A percentile compares a stretch with the other conserved stretches of the same genome.
Evolutionary conservation across 2,113 vertebrate species (phyloP).

Genomic region (Elgaria multicarinata): DNA sequence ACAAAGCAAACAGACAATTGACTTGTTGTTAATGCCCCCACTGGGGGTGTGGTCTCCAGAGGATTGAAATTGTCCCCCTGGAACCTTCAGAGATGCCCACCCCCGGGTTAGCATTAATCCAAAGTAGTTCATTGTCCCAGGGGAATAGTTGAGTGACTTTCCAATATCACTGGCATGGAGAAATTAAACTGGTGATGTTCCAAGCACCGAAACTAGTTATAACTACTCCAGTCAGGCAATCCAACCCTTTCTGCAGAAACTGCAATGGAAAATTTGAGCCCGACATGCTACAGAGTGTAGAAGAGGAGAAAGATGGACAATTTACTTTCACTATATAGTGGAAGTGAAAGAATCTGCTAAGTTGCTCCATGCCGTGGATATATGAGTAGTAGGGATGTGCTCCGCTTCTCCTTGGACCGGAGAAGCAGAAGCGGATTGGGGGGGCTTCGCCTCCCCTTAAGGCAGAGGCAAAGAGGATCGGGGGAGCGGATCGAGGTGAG

Average conservation of each 20-base stretch:
- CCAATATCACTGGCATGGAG: not conserved
- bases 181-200: not conserved
- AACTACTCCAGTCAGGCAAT: not conserved
- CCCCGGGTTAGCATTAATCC: no score
- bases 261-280: not conserved
- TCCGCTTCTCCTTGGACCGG: no score
- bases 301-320: not conserved
- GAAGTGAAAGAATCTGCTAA: not conserved
- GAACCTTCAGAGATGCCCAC: no score
- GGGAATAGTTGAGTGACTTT: not conserved
- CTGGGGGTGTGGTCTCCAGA: no score
- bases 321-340: not conserved
- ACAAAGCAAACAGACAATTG: no score
- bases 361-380: not conserved
- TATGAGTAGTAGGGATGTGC: not conserved
- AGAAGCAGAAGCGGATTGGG: no score
- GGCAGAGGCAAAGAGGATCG: no score
- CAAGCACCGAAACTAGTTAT: not conserved
- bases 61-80: no score
- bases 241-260: not conserved
- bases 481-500: no score
- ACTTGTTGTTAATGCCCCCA: no score
- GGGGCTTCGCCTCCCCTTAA: no score
- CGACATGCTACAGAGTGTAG: not conserved
- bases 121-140: no score